phyloP scores from a whole-genome alignment of 2,888 invertebrate species.

The Altica lythri region DNA sequence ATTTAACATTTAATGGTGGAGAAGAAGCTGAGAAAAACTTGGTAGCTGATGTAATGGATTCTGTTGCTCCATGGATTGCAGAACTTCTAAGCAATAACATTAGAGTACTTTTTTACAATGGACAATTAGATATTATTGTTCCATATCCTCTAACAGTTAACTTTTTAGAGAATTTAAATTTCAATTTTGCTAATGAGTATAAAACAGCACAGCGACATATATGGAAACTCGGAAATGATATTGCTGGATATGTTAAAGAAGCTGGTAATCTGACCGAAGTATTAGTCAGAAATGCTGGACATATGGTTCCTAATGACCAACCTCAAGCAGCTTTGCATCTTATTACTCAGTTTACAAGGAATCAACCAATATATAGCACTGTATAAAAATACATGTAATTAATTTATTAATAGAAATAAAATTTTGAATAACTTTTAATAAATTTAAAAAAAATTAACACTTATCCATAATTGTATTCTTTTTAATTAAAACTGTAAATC shows the following conservation, averaged over 20 bases:
- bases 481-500: no score
- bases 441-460: no score
- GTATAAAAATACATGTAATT: background rate
- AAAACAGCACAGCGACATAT: slow-evolving; percentile 65
- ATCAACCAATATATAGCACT: slow-evolving; percentile 21
- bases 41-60: slow-evolving; percentile 36
- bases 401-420: background rate
- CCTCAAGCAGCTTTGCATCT: slow-evolving; percentile 74
- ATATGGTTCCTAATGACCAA: slow-evolving; percentile 79
- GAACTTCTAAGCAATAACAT: slow-evolving; percentile 69
- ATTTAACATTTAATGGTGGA: slow-evolving; percentile 51
- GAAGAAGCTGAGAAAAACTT: slow-evolving; percentile 36
- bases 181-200: slow-evolving; percentile 67
- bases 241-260: slow-evolving; percentile 75
- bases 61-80: slow-evolving; percentile 46
- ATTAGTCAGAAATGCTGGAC: slow-evolving; percentile 76
- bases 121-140: slow-evolving; percentile 86
- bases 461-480: no score
- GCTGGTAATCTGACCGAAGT: slow-evolving; percentile 72
- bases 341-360: slow-evolving; percentile 55
- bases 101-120: slow-evolving; percentile 74
- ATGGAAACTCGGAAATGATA: slow-evolving; percentile 68
- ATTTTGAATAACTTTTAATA: no score
- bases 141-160: slow-evolving; percentile 81
- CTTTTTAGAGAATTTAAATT: slow-evolving; percentile 71